A percentile compares a stretch with the other conserved stretches of the same genome.
Conservation (phyloP, 2,113 vertebrate genomes). For the Dunckerocampus dactyliophorus region DNA sequence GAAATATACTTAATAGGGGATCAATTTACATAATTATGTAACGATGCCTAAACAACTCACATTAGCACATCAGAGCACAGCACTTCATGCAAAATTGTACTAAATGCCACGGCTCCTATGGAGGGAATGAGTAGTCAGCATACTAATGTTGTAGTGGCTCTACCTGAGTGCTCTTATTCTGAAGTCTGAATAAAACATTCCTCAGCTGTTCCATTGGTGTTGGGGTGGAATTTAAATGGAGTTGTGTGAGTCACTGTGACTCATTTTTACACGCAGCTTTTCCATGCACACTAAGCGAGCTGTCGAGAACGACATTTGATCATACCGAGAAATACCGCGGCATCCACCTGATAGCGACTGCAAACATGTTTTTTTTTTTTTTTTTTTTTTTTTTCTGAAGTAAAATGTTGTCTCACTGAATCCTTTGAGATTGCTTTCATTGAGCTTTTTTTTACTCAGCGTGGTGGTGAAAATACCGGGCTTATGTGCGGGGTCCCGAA, state of each 20-base stretch:
- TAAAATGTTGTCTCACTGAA: constrained; percentile 6
- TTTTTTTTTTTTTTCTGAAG: background rate
- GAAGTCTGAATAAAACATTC: background rate
- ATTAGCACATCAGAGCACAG: background rate
- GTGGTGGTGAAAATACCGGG: constrained; percentile 12
- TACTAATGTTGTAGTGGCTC: background rate
- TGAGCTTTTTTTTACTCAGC: constrained; percentile 1
- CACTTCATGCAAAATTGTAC: background rate
- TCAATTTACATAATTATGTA: background rate
- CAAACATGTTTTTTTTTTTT: background rate
- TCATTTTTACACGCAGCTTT: background rate
- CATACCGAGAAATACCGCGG: background rate
- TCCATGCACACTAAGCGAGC: no score
- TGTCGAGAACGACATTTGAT: background rate
- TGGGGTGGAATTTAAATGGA: background rate
- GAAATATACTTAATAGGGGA: background rate
- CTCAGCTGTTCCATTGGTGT: background rate
- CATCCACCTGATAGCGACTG: background rate
- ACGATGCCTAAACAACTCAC: background rate
- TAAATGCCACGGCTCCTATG: background rate
- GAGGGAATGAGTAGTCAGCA: background rate
- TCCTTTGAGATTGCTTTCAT: constrained; percentile 21
- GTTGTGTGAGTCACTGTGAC: background rate
- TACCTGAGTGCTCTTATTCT: background rate
- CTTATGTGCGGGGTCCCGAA: constrained; percentile 29